Evolutionary conservation across 2,888 invertebrate genomes (phyloP).

Genomic region (Torymus aiolomorphi): DNA sequence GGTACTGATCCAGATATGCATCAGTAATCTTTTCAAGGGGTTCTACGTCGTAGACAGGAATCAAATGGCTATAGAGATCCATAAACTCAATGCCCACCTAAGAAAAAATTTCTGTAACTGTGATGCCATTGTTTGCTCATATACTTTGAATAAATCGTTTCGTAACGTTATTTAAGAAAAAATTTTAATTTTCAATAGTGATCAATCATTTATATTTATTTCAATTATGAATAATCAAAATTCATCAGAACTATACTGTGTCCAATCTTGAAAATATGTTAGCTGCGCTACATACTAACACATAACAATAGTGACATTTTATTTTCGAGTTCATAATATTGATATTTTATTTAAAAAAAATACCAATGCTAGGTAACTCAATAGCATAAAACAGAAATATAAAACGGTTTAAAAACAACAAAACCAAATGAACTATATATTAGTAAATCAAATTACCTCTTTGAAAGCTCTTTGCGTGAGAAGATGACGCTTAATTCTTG

Average conservation of each 20-base stretch:
- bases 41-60: constrained; percentile 99
- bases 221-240: too few relatives aligned
- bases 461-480: constrained; percentile 98
- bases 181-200: too few relatives aligned
- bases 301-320: constrained; percentile 52
- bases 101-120: constrained; percentile 40
- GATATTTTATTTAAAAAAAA: not conserved
- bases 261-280: constrained; percentile 52
- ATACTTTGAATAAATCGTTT: too few relatives aligned
- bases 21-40: constrained; percentile 99
- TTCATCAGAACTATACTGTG: constrained; percentile 19
- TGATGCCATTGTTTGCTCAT: not conserved
- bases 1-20: constrained; percentile 98
- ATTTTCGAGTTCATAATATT: constrained; percentile 23
- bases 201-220: too few relatives aligned
- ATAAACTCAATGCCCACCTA: constrained; percentile 99
- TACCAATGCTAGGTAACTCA: too few relatives aligned
- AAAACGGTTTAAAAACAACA: too few relatives aligned
- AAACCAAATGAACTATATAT: too few relatives aligned
- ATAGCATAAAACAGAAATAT: too few relatives aligned
- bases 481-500: constrained; percentile 98
- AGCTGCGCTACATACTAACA: constrained; percentile 21
- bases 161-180: too few relatives aligned
- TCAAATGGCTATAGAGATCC: constrained; percentile 99
- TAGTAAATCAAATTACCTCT: constrained; percentile 81